Conservation (phyloP, 2,888 invertebrate genomes). For the Nymphalis urticae region DNA sequence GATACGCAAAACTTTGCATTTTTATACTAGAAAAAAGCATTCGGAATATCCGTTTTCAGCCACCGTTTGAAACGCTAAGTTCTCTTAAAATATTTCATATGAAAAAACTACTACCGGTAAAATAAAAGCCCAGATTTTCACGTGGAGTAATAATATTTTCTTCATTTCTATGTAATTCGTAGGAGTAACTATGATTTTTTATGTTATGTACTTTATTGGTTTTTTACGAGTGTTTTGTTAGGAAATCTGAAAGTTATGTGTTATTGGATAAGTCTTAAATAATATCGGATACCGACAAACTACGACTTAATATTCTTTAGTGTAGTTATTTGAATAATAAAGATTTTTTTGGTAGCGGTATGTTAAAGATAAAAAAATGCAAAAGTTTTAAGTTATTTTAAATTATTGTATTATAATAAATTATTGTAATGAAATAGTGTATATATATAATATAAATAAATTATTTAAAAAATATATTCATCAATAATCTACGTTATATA, state of each 20-base stretch:
- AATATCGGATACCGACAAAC: neutral
- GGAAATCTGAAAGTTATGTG: slow-evolving; percentile 22
- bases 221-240: slow-evolving; percentile 35
- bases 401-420: no score
- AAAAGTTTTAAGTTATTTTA: no score
- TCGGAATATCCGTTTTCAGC: slow-evolving; percentile 29
- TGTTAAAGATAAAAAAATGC: no score
- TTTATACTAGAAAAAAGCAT: slow-evolving; percentile 28
- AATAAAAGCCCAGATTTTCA: slow-evolving; percentile 29
- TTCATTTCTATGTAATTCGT: slow-evolving; percentile 33
- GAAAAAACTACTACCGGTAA: slow-evolving; percentile 31
- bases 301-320: neutral
- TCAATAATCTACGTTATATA: no score
- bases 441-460: no score
- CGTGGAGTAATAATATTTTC: slow-evolving; percentile 27
- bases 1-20: slow-evolving; percentile 20
- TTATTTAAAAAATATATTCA: no score
- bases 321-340: neutral
- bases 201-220: slow-evolving; percentile 32
- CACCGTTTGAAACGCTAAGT: slow-evolving; percentile 23
- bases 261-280: slow-evolving; percentile 18
- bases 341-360: neutral
- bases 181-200: slow-evolving; percentile 26
- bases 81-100: slow-evolving; percentile 28
- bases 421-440: no score